Conservation (phyloP, 2,113 vertebrate species). For the Noturus placidus region DNA sequence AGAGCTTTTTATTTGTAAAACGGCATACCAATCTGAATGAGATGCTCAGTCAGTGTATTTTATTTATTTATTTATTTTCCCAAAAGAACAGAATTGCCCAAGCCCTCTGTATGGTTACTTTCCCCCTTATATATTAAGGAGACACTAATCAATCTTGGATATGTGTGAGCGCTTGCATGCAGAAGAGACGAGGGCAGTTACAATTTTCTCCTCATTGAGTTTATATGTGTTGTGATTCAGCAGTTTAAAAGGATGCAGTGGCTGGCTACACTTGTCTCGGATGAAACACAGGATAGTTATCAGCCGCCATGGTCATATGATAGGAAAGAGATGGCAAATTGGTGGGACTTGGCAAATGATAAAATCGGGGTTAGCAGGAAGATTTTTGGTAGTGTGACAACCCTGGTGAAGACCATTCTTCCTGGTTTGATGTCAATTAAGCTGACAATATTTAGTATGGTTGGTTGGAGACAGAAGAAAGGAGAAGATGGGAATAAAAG, state of each 20-base stretch:
- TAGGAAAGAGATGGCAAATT: neutral
- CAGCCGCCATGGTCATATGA: neutral
- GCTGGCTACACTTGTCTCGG: neutral
- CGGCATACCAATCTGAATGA: neutral
- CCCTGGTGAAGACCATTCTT: neutral
- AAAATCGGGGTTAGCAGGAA: neutral
- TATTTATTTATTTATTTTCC: neutral
- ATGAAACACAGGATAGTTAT: neutral
- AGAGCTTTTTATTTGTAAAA: neutral
- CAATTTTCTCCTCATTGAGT: neutral
- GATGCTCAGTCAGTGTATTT: neutral
- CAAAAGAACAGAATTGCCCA: neutral
- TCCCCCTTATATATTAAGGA: neutral
- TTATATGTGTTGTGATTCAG: neutral
- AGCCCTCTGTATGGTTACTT: neutral
- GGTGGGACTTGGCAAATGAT: neutral
- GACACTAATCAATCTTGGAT: neutral
- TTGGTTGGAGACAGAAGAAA: neutral
- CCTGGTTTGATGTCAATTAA: neutral
- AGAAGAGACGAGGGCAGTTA: neutral
- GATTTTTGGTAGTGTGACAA: neutral
- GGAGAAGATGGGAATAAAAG: conserved; percentile 61
- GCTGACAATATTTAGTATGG: neutral
- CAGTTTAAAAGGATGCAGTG: neutral
- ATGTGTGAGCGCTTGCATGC: neutral